These are phyloP conservation scores for Coccyzus lansbergi DNA, from an alignment of 2,797 vertebrate genomes.

Conservation along the genomic window DNA sequence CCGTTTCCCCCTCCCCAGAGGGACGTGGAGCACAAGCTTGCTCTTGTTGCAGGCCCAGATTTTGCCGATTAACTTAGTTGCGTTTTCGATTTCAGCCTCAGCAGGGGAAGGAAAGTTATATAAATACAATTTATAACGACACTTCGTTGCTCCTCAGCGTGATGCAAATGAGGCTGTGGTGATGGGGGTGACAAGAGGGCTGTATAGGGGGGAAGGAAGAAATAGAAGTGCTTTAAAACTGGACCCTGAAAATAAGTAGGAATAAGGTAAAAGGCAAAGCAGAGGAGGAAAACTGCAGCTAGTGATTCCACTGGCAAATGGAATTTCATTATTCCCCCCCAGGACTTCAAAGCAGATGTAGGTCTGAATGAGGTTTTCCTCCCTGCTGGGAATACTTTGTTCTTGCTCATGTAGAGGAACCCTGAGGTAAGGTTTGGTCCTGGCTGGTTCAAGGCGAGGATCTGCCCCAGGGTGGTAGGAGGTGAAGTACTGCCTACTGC, in stretches of 20 bases:
- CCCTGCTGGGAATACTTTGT: neutral
- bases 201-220: neutral
- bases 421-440: neutral
- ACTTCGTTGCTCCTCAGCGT: neutral
- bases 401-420: neutral
- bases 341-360: neutral
- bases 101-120: neutral
- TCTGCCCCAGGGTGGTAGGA: neutral
- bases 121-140: rapidly evolving
- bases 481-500: neutral
- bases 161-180: neutral
- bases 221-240: rapidly evolving
- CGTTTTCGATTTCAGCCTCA: conserved; percentile 3
- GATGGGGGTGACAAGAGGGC: neutral
- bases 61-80: neutral
- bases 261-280: neutral
- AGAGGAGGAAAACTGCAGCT: neutral
- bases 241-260: neutral
- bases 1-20: rapidly evolving
- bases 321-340: neutral
- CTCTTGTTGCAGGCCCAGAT: neutral
- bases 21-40: neutral
- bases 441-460: neutral
- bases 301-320: neutral
- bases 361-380: neutral